Evolutionary conservation across 2,888 invertebrate genomes (phyloP), one percentile per base, ranked within the genome.

Genomic region (Neuroscelio doddi): DNA sequence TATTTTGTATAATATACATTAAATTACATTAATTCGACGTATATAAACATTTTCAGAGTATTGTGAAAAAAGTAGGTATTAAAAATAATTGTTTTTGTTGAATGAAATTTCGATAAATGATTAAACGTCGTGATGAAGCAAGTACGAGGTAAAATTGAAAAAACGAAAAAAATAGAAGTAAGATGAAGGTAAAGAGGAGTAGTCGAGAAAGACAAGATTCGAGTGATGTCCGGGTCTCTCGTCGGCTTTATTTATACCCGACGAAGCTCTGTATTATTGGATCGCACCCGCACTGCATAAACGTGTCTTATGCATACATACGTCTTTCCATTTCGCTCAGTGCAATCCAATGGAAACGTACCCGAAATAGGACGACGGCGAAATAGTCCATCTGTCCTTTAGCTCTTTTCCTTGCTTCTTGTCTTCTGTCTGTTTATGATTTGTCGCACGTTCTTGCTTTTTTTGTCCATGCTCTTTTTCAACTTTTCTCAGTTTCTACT

Each of bases 181-280:
- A 34, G 47, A 46, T 36, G 39, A 21, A 38, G 46, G 61, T 50
- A 53, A 56, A 53, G 57, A 62, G 67, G 63, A 59, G 65, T 61
- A 71, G 62, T 46, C 58, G 67, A 67, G 53, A 56, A 58, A 64
- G 53, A 63, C 64, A 51, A 56, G 66, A 61, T 61, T 65, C 53
- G 65, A 67, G 72, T 71, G 70, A 80, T 80, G 80, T 77, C 75
- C 76, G 78, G 74, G 76, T 59, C 67, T 64, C 71, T 73, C 75
- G 73, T 75, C 69, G 75, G 71, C 79, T 81, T 76, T 82, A 82
- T 82, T 81, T 82, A 81, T 81, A 81, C 79, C 74, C 79, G 76
- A 80, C 80, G 76, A 80, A 81, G 81, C 81, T 78, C 77, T 72
- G 79, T 81, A 81, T 82, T 81, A 82, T 81, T 82, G 81, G 81